A percentile compares a stretch with the other conserved stretches of the same genome.
Evolutionary conservation across 1,140 invertebrate species (phyloP).

Genomic region (Drosophila ohnishii): DNA sequence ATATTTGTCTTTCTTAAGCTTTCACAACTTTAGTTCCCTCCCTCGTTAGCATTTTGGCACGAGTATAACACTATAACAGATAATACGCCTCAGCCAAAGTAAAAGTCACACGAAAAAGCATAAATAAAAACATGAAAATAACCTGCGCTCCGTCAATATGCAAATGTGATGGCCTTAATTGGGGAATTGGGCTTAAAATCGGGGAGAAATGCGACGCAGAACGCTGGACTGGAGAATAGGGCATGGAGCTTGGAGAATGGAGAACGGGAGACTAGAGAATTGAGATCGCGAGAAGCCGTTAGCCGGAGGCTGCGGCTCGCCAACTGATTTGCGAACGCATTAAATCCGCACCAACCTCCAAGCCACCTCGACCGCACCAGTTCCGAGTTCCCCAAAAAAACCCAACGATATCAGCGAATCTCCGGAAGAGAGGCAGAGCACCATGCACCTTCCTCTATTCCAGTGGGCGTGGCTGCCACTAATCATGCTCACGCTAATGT

Average conservation of each 20-base stretch:
- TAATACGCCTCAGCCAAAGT: conserved; percentile 41
- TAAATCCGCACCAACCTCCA: conserved; percentile 21
- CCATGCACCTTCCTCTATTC: neutral
- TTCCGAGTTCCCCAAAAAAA: neutral
- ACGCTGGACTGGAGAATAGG: neutral
- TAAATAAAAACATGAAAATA: conserved; percentile 30
- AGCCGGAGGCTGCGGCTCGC: conserved; percentile 19
- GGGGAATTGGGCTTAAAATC: conserved; percentile 38
- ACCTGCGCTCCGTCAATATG: conserved; percentile 34
- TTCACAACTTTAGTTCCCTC: neutral
- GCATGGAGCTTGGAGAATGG: neutral
- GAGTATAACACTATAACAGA: conserved; percentile 32
- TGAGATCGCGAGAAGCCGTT: conserved; percentile 38
- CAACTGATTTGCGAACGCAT: conserved; percentile 21
- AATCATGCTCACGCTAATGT: neutral
- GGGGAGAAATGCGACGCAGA: neutral
- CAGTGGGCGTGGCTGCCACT: neutral
- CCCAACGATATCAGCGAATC: too few relatives aligned
- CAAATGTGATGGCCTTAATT: conserved; percentile 57
- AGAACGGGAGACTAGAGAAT: conserved; percentile 20
- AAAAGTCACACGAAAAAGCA: conserved; percentile 52
- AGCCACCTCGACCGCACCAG: conserved; percentile 31
- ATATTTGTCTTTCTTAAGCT: neutral
- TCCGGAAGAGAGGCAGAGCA: neutral
- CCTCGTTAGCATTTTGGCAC: neutral